These are phyloP conservation scores for Chymomyza costata DNA, from an alignment of 1,140 invertebrate genomes.

Conservation along the genomic window DNA sequence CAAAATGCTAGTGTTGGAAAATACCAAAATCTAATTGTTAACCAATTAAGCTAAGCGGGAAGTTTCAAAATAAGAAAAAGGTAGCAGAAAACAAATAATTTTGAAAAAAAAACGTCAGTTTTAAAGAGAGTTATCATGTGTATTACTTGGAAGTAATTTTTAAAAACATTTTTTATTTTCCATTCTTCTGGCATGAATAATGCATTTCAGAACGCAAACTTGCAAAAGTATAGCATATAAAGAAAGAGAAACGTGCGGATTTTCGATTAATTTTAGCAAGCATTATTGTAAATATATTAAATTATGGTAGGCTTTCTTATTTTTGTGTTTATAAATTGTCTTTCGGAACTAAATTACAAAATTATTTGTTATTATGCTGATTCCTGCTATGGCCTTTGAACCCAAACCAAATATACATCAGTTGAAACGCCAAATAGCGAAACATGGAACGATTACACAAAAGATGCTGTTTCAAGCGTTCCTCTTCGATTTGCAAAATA, in stretches of 20 bases:
- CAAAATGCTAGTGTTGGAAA: slow-evolving; percentile 14
- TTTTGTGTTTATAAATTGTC: neutral
- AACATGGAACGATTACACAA: slow-evolving; percentile 47
- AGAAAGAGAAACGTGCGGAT: too few relatives aligned
- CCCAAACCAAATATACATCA: slow-evolving; percentile 10
- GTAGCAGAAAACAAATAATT: too few relatives aligned
- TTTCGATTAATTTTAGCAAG: too few relatives aligned
- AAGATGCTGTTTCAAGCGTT: slow-evolving; percentile 44
- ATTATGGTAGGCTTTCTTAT: neutral
- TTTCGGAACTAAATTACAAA: slow-evolving; percentile 28
- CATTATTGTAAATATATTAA: neutral
- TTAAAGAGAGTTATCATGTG: too few relatives aligned
- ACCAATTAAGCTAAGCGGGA: neutral
- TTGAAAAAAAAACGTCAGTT: too few relatives aligned
- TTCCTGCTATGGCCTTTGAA: slow-evolving; percentile 24
- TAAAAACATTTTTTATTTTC: too few relatives aligned
- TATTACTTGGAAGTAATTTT: too few relatives aligned
- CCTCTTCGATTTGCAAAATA: slow-evolving; percentile 20
- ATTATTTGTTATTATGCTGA: slow-evolving; percentile 45
- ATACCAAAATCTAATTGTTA: slow-evolving; percentile 4
- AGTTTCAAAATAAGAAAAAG: too few relatives aligned
- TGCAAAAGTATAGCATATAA: too few relatives aligned
- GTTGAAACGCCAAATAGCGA: slow-evolving; percentile 39
- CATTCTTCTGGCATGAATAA: too few relatives aligned
- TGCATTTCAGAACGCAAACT: too few relatives aligned